Evolutionary conservation across 1,140 invertebrate species (phyloP).

Genomic region (Hesperophylax magnus): DNA sequence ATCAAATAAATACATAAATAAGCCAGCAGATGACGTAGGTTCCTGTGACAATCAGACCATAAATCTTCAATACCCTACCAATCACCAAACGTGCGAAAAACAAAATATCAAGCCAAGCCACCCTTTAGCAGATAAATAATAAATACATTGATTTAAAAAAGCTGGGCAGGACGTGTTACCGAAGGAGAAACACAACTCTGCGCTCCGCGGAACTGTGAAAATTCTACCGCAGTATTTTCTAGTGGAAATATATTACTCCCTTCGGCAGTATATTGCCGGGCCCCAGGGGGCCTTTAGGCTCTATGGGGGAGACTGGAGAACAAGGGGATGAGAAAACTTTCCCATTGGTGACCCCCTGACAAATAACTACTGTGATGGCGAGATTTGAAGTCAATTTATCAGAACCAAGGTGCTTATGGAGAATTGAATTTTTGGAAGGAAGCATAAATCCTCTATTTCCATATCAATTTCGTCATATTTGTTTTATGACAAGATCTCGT

Average conservation of each 20-base stretch:
- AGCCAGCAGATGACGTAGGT: too few species aligned
- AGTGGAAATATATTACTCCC: slow-evolving; percentile 33
- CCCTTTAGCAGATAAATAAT: slow-evolving; percentile 5
- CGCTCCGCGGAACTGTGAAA: slow-evolving; percentile 14
- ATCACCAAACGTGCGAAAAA: too few species aligned
- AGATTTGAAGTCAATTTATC: slow-evolving; percentile 10
- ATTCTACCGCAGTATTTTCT: slow-evolving; percentile 34
- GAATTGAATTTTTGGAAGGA: too few species aligned
- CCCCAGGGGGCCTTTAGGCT: slow-evolving; percentile 11
- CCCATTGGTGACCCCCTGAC: slow-evolving; percentile 23
- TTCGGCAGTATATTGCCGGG: slow-evolving; percentile 26
- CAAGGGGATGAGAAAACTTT: slow-evolving; percentile 2
- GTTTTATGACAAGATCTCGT: too few species aligned
- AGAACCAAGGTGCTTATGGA: background rate
- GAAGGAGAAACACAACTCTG: background rate
- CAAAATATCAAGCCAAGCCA: too few species aligned
- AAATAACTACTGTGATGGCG: slow-evolving; percentile 27
- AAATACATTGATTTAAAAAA: slow-evolving; percentile 30
- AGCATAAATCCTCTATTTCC: too few species aligned
- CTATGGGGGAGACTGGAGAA: background rate
- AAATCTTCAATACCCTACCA: too few species aligned
- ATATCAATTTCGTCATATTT: too few species aligned
- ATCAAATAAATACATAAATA: too few species aligned
- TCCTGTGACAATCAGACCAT: too few species aligned
- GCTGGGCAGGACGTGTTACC: background rate